These are phyloP conservation scores for Eupithecia inturbata DNA, from an alignment of 2,888 invertebrate species.

Conservation along the genomic window DNA sequence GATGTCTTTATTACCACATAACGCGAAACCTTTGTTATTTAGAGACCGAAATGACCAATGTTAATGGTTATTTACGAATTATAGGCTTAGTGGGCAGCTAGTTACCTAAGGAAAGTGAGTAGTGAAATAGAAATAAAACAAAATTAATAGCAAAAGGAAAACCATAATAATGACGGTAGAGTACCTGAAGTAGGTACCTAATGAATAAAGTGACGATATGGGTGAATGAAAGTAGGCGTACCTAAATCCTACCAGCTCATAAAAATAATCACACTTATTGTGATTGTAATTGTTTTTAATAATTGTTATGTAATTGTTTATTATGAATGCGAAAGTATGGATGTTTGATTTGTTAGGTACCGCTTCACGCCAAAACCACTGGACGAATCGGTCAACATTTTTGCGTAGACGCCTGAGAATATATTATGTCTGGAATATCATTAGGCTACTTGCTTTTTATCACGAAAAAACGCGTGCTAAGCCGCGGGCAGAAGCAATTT, in stretches of 20 bases:
- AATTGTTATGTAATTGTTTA: no score
- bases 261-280: not conserved
- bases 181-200: not conserved
- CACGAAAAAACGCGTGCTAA: not conserved
- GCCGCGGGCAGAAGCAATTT: not conserved
- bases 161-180: not conserved
- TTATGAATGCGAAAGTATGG: not conserved
- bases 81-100: conserved; percentile 27
- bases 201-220: not conserved
- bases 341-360: not conserved
- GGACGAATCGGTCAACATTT: not conserved
- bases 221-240: not conserved
- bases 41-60: conserved; percentile 29
- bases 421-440: no score
- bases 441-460: not conserved
- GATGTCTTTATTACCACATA: conserved; percentile 41
- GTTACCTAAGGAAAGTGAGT: conserved; percentile 27
- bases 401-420: not conserved
- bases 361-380: no score
- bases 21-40: conserved; percentile 33
- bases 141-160: conserved; percentile 11
- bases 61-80: conserved; percentile 29
- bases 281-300: no score
- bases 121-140: conserved; percentile 28
- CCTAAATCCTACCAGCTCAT: not conserved